phyloP scores from a whole-genome alignment of 1,140 invertebrate genomes.

The Drosophila tsacasi region DNA sequence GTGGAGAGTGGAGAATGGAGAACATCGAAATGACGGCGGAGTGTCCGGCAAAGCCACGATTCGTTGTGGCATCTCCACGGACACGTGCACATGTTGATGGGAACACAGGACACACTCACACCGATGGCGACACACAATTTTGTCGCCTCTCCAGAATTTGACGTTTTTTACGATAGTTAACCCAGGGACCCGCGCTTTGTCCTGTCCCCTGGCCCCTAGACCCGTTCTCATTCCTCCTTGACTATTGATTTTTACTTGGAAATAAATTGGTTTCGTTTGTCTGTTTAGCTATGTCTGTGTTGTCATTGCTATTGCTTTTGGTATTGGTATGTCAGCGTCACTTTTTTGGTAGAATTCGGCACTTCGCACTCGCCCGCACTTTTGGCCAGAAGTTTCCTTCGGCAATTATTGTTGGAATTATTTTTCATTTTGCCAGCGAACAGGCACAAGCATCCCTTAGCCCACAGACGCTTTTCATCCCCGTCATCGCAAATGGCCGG shows the following conservation, averaged over 20 bases:
- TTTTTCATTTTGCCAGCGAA: constrained; percentile 68
- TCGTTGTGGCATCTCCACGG: constrained; percentile 54
- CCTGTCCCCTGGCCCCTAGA: background rate
- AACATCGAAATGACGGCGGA: constrained; percentile 25
- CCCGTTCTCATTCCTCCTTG: constrained; percentile 21
- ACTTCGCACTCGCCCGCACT: constrained; percentile 20
- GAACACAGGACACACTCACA: constrained; percentile 24
- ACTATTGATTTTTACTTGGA: constrained; percentile 81
- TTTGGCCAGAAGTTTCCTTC: constrained; percentile 67
- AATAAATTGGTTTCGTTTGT: constrained; percentile 84
- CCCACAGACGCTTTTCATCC: constrained; percentile 34
- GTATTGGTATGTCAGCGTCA: constrained; percentile 19
- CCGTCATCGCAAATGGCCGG: constrained; percentile 47
- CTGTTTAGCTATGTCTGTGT: constrained; percentile 52
- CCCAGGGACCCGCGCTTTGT: constrained; percentile 8
- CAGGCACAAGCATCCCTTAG: background rate
- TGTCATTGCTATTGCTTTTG: constrained; percentile 26
- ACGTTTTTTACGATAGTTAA: constrained; percentile 58
- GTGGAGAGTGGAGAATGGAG: constrained; percentile 6
- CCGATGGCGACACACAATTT: constrained; percentile 39
- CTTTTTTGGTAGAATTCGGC: constrained; percentile 25
- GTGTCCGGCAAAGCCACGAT: constrained; percentile 29
- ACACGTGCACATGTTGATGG: constrained; percentile 47
- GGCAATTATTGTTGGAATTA: constrained; percentile 78
- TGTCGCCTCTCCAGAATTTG: constrained; percentile 50